These are phyloP conservation scores for Ceratina calcarata DNA, from an alignment of 1,140 invertebrate species.

Conservation along the genomic window DNA sequence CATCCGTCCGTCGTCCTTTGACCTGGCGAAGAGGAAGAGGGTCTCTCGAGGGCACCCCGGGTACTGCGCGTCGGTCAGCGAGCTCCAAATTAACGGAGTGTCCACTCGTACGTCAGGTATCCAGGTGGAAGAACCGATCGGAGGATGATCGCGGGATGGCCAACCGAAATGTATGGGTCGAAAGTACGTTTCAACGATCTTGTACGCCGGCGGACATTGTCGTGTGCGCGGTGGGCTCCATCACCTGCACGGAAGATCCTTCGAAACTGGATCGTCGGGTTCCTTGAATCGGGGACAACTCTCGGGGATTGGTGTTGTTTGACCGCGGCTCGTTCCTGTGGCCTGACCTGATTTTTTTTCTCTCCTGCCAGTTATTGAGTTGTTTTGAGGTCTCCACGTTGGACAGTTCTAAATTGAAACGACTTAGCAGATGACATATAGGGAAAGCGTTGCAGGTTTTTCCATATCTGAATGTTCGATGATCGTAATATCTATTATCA, in stretches of 20 bases:
- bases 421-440: too few relatives aligned
- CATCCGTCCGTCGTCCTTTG: slow-evolving; percentile 31
- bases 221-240: slow-evolving; percentile 41
- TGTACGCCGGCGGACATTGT: slow-evolving; percentile 65
- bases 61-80: slow-evolving; percentile 35
- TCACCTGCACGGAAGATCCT: slow-evolving; percentile 61
- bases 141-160: slow-evolving; percentile 15
- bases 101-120: slow-evolving; percentile 43
- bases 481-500: too few relatives aligned
- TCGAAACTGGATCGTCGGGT: slow-evolving; percentile 52
- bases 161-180: slow-evolving; percentile 44
- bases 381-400: too few relatives aligned
- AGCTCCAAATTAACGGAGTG: slow-evolving; percentile 74
- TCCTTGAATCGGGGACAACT: not conserved
- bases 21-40: not conserved
- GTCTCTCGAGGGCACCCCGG: slow-evolving; percentile 16
- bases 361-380: too few relatives aligned
- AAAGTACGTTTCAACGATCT: slow-evolving; percentile 67
- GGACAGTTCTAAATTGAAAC: too few relatives aligned
- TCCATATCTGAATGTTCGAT: too few relatives aligned
- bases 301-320: not conserved
- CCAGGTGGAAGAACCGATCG: slow-evolving; percentile 29
- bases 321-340: not conserved
- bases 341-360: not conserved
- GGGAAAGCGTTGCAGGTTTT: too few relatives aligned